These are phyloP conservation scores for Monomorium pharaonis DNA, from an alignment of 1,140 invertebrate genomes.

Conservation along the genomic window DNA sequence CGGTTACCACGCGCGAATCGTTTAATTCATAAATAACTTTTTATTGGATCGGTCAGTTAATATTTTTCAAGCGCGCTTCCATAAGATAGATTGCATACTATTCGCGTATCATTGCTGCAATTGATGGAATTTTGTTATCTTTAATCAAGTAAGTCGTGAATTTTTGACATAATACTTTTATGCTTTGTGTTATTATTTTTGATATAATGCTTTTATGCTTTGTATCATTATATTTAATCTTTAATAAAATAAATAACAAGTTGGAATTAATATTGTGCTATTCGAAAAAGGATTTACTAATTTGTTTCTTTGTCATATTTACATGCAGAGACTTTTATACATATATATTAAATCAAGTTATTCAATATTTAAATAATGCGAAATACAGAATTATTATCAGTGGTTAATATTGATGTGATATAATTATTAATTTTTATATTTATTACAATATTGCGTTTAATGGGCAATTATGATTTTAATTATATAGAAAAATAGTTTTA, in stretches of 20 bases:
- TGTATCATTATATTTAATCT: background rate
- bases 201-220: background rate
- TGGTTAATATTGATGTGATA: background rate
- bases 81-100: background rate
- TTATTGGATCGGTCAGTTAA: background rate
- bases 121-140: background rate
- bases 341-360: background rate
- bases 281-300: background rate
- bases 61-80: slow-evolving; percentile 12
- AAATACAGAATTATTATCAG: background rate
- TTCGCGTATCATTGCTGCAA: background rate
- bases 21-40: slow-evolving; percentile 58
- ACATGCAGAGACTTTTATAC: no score
- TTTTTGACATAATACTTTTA: no score
- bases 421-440: background rate
- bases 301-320: background rate
- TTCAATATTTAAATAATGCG: background rate
- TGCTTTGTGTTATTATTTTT: no score
- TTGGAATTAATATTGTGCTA: background rate
- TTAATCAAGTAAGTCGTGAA: background rate
- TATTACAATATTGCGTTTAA: background rate
- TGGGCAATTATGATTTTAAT: background rate
- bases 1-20: slow-evolving; percentile 49
- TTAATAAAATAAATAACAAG: background rate
- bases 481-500: background rate